These are phyloP conservation scores for Oreochromis mossambicus DNA, from an alignment of 2,797 vertebrate genomes.

Conservation along the genomic window DNA sequence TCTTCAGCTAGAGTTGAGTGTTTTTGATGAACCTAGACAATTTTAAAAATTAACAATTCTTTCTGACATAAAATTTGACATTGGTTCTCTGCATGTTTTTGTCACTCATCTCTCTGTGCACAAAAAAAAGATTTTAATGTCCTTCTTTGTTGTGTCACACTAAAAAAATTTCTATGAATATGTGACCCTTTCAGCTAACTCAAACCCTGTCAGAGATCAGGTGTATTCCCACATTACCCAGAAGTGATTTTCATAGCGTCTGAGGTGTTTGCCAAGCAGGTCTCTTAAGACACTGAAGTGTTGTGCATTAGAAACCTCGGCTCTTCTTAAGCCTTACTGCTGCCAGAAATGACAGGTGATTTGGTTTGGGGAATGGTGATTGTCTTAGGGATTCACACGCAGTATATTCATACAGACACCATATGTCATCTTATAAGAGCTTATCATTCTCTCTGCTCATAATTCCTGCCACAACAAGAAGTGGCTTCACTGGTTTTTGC, in stretches of 20 bases:
- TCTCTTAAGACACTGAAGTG: conserved; percentile 52
- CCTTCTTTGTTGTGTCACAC: neutral
- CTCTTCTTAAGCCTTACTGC: conserved; percentile 39
- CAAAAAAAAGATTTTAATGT: neutral
- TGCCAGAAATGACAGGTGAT: conserved; percentile 38
- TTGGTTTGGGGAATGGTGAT: conserved; percentile 37
- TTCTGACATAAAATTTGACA: neutral
- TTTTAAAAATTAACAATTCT: neutral
- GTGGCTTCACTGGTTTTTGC: neutral
- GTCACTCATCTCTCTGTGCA: neutral
- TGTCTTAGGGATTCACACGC: conserved; percentile 27
- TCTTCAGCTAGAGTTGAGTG: neutral
- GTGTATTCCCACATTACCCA: conserved; percentile 2
- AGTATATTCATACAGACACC: conserved; percentile 11
- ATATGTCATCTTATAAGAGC: conserved; percentile 11
- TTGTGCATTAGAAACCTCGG: conserved; percentile 61
- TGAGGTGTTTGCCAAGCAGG: conserved; percentile 6
- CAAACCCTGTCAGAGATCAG: neutral
- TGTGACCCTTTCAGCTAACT: neutral
- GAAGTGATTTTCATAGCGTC: conserved; percentile 31
- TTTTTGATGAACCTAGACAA: conserved; percentile 15
- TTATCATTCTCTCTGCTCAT: conserved; percentile 5
- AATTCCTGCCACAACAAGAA: neutral
- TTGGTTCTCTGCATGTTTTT: neutral
- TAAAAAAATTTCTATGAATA: neutral